Base-by-base conservation (phyloP, 2,797 vertebrate species). In the Propithecus perrieri region DNA sequence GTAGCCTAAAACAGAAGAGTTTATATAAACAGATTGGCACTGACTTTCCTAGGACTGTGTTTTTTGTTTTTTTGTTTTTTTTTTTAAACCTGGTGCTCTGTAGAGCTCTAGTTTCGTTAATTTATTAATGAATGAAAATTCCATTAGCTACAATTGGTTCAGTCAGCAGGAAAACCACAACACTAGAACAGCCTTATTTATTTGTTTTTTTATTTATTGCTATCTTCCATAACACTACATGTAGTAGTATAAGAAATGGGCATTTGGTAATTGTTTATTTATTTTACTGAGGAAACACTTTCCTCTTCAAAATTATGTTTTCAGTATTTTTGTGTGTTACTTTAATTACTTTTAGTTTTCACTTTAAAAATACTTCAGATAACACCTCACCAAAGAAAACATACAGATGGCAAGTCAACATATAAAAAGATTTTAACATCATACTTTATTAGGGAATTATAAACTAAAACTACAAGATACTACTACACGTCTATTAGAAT, bases 281-380 rank as follows among this genome's bases (percentile, higher is more conserved):
- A n/a, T 89, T 92, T 85, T 87, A 90, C 50, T 88, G 35, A 89
- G 24, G 41, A 76, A 59, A 41, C 10, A 92, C 41, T 8, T 92
- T 85, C 22, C 15, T 80, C 14, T 83, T 86, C 33, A 46, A 79
- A 94, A 78, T 89, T 83, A 35, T 59, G 57, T 33, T 89, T 89
- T 71, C 76, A 90, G 12, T 43, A 91, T 76, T 88, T 72, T 97
- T 61, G 30, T 87, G 30, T 35, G 50, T 72, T 71, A 59, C 24
- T 69, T 92, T n/a, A 88, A 78, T 71, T 78, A 86, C 14, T 59
- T 92, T 92, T 41, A 71, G 28, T 50, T 94, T 93, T 93, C 55
- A 94, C 90, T 61, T 93, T 88, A 85, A 80, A 93, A 79, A 86
- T 89, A 92, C 15, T 65, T 59, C 24, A 89, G 59, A 78, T n/a